Base-by-base conservation (phyloP, 2,888 invertebrate species). In the Mycalesis mineus region DNA sequence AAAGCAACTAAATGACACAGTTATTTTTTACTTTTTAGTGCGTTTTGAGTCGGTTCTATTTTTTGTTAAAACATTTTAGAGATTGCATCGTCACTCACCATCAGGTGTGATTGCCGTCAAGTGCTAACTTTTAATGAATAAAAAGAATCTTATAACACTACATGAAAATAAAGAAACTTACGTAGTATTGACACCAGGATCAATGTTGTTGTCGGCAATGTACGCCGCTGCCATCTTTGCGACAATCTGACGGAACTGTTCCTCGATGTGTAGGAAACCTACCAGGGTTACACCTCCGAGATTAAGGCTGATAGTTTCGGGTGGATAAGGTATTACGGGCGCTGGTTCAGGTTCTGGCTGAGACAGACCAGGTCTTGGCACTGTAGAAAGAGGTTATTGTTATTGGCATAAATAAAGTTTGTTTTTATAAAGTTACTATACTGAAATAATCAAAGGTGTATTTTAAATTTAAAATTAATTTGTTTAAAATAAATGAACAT, bases 141-240 rank as follows among this genome's bases (percentile, higher is more conserved):
- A n/a, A n/a, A n/a, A n/a, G n/a, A n/a, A 29, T 29, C 29, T 29
- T 29, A 29, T 6, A 29, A 29, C 7, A 29, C 7, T 9, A 33
- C 3, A 37, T 11, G 11, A 45, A 9, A 45, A n/a, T 22, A 7
- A 44, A 22, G 9, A 28, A 41, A 87, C 88, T 88, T 41, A 88
- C 88, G 85, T 86, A 4, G 73, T 69, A n/a, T 84, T 82, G 0
- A 74, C 44, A 54, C 84, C 88, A 1, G 69, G 71, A 0, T 79
- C 68, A n/a, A 89, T 78, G 0, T 66, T 63, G 11, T 85, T 76
- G 0, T 74, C 69, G 11, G 57, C 67, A 56, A 89, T 82, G 59
- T 86, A 90, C 64, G 75, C 62, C 0, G 77, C 74, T 0, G 88
- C 87, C 85, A 90, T 88, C 17, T 80, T 78, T 9, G 87, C 88